These are phyloP conservation scores for Bucorvus abyssinicus DNA, from an alignment of 2,797 vertebrate genomes.

Conservation along the genomic window DNA sequence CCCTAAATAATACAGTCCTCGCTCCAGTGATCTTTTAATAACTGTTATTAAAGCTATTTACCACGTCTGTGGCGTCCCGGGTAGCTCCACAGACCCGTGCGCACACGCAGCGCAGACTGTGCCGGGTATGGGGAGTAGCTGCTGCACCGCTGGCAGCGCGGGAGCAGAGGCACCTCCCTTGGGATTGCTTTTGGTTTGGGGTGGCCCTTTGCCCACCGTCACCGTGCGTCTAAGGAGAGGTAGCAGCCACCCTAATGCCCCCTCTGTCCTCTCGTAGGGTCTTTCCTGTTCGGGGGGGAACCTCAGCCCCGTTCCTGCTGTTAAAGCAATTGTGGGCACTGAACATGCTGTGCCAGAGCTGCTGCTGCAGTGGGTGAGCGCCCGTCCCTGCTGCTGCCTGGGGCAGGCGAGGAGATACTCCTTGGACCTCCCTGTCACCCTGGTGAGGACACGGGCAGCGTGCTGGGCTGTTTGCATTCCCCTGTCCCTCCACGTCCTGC, in stretches of 20 bases:
- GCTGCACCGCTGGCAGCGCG: background rate
- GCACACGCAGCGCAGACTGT: rapidly evolving
- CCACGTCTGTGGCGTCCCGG: background rate
- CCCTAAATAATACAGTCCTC: background rate
- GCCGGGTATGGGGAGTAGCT: background rate
- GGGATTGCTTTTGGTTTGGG: background rate
- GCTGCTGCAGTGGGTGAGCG: background rate
- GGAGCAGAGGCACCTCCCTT: background rate
- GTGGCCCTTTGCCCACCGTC: background rate
- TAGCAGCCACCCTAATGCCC: background rate
- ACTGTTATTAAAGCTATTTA: background rate
- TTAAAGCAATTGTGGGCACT: background rate
- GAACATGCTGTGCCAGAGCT: background rate
- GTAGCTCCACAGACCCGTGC: background rate
- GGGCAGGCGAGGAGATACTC: background rate
- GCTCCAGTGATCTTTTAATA: background rate
- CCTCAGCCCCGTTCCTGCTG: background rate
- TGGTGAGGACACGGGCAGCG: background rate
- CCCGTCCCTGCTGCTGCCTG: background rate
- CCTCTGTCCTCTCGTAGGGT: background rate
- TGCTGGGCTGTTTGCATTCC: too few relatives aligned
- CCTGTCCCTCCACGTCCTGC: background rate
- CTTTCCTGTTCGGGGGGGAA: background rate
- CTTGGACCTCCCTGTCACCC: background rate
- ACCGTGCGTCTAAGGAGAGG: background rate